Base-by-base conservation (phyloP, 2,113 vertebrate species). In the Chamaetylas fuelleborni region DNA sequence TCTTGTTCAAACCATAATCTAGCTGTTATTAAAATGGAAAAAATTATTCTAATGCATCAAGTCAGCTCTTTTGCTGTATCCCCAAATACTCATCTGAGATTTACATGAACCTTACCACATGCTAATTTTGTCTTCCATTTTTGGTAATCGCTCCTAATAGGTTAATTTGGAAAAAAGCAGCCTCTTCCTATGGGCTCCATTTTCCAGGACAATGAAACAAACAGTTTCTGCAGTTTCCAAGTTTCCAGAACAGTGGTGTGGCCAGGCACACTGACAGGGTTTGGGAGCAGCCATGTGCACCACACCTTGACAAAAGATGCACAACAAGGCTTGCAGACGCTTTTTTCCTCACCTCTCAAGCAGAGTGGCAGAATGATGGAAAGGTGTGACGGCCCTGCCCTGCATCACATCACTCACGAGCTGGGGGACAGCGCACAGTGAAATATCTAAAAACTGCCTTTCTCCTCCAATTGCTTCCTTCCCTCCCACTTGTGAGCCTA, bases 21-120 rank as follows among this genome's bases (percentile, higher is more conserved):
- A 88, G 86, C 92, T 92, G 95, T 83, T 95, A 91, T 48, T 90
- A 94, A 96, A 94, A 96, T 83, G 83, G 69, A 93, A 93, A 97
- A 95, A 97, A 84, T 1, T 79, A 92, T 76, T 91, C 89, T 74
- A 87, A 86, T 91, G 90, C 72, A 92, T 97, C 81, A 92, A 90
- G 42, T 48, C 77, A 87, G 34, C 54, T 72, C 80, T 88, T 57
- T 53, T 57, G 58, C 51, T 43, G 22, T 31, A 79, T 81, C 85
- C 71, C 80, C 48, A 90, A 50, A 43, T 19, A 87, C 81, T 67
- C 70, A 51, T 25, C 19, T 43, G 54, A 87, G 53, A 76, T 73
- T 72, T 58, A 56, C 54, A 29, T 15, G 15, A 73, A 43, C 43
- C 25, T 58, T 45, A 71, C 58, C 25, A 40, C 18, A 34, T 7